Percentiles rank a stretch among this genome's conserved stretches.
Conservation (phyloP, 2,797 vertebrate genomes). For the Lacerta agilis region DNA sequence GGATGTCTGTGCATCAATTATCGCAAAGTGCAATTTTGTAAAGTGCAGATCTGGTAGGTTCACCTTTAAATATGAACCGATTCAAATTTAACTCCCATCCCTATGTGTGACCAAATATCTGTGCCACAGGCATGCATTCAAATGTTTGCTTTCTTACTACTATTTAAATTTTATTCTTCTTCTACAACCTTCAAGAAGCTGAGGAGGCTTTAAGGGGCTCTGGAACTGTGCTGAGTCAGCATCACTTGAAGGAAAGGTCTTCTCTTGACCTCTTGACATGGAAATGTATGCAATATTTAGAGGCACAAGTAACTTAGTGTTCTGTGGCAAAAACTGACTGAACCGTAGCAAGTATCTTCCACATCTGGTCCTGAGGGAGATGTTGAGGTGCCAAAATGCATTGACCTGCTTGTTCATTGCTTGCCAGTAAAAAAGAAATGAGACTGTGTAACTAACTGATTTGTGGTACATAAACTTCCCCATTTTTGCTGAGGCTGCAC, state of each 20-base stretch:
- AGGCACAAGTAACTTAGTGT: neutral
- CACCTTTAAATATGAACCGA: too few species aligned
- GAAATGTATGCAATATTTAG: slow-evolving; percentile 44
- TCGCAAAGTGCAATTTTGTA: too few species aligned
- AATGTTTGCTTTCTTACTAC: neutral
- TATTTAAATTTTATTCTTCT: neutral
- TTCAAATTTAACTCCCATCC: too few species aligned
- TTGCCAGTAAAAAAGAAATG: slow-evolving; percentile 51
- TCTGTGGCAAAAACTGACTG: slow-evolving; percentile 6
- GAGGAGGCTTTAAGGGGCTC: slow-evolving; percentile 14
- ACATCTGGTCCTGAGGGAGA: slow-evolving; percentile 36
- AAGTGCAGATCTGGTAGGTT: too few species aligned
- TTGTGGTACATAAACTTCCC: slow-evolving; percentile 40
- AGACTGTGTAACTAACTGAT: slow-evolving; percentile 17
- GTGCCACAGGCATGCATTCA: neutral
- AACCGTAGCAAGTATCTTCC: slow-evolving; percentile 17
- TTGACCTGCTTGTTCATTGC: slow-evolving; percentile 55
- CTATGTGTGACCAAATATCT: too few species aligned
- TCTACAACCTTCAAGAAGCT: slow-evolving; percentile 3
- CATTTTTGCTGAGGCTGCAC: slow-evolving; percentile 52
- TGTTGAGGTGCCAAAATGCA: slow-evolving; percentile 22
- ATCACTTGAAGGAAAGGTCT: slow-evolving; percentile 36
- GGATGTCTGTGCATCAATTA: too few species aligned
- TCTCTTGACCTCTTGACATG: slow-evolving; percentile 60
- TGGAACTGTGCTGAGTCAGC: slow-evolving; percentile 41